These are phyloP conservation scores for Eciton burchellii DNA, from an alignment of 1,140 invertebrate species.

Conservation along the genomic window DNA sequence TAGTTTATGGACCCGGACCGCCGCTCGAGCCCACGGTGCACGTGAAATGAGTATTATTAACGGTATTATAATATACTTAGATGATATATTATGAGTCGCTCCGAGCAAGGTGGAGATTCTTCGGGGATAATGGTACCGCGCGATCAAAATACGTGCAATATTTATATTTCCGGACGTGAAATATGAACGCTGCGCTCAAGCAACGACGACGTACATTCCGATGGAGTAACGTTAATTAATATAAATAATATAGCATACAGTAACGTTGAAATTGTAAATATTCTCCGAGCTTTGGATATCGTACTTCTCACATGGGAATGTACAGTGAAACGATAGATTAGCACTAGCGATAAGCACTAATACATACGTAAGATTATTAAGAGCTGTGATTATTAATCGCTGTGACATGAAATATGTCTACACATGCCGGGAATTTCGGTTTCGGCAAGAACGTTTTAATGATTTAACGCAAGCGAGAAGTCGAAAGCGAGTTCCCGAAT, in stretches of 20 bases:
- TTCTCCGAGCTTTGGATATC: constrained; percentile 20
- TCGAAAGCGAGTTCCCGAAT: neutral
- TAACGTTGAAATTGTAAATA: neutral
- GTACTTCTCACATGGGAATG: neutral
- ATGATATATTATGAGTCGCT: constrained; percentile 35
- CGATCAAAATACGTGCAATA: neutral
- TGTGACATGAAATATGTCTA: constrained; percentile 31
- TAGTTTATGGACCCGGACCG: constrained; percentile 39
- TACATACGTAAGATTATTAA: neutral
- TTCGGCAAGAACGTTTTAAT: constrained; percentile 37
- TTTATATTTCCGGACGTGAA: neutral
- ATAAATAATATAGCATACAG: neutral
- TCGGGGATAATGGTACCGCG: neutral
- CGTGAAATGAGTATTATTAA: constrained; percentile 55
- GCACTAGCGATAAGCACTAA: neutral
- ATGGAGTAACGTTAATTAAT: constrained; percentile 13
- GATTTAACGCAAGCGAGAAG: constrained; percentile 1
- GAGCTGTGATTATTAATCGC: constrained; percentile 32
- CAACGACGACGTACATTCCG: too few relatives aligned
- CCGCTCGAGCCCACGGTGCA: constrained; percentile 6
- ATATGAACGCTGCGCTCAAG: neutral
- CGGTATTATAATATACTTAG: constrained; percentile 46
- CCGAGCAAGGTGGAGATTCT: neutral
- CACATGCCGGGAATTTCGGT: neutral
- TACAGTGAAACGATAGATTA: neutral